phyloP scores from a whole-genome alignment of 2,113 vertebrate species.

The Caretta caretta region DNA sequence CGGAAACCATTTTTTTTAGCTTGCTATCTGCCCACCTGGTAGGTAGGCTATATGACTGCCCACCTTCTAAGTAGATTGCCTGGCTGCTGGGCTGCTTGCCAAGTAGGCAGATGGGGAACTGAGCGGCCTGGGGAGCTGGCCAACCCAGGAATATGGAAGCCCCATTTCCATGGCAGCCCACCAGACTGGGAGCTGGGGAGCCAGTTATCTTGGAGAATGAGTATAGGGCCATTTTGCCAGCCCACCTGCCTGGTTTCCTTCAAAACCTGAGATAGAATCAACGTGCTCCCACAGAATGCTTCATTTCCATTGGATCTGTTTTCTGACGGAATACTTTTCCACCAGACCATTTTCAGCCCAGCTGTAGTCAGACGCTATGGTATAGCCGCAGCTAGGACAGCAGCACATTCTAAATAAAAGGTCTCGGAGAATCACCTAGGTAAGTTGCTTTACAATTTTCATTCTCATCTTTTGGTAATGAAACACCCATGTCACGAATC shows the following conservation, averaged over 20 bases:
- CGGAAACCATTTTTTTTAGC: neutral
- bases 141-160: too few relatives aligned
- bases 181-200: neutral
- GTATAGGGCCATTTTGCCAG: neutral
- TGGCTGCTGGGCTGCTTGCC: neutral
- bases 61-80: neutral
- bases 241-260: neutral
- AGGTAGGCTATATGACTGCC: neutral
- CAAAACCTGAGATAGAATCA: neutral
- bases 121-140: too few relatives aligned
- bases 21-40: neutral
- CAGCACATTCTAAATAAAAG: neutral
- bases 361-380: neutral
- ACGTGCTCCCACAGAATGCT: neutral
- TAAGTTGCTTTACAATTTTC: neutral
- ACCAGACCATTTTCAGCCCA: neutral
- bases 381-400: neutral
- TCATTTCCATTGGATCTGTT: neutral
- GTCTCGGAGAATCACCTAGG: neutral
- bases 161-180: neutral
- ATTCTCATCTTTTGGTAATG: neutral
- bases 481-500: too few relatives aligned
- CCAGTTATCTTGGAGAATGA: too few relatives aligned
- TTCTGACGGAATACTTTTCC: neutral
- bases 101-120: neutral